Evolutionary conservation across 2,888 invertebrate species (phyloP).

Genomic region (Noctuana brunneofusca): DNA sequence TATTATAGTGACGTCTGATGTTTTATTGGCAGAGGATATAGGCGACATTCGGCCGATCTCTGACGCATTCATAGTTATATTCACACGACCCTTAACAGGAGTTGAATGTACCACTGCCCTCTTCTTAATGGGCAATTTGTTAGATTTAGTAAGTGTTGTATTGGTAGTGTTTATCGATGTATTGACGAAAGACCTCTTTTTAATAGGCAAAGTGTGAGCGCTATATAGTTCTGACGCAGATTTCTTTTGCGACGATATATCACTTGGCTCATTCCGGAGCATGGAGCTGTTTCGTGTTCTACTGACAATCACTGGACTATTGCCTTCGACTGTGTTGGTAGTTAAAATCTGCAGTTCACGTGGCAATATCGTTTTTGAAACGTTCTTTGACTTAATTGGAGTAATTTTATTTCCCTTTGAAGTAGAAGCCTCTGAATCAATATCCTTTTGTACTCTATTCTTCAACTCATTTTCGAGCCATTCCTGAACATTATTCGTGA

Average conservation of each 20-base stretch:
- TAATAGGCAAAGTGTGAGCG: slow-evolving; percentile 59
- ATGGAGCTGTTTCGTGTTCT: slow-evolving; percentile 47
- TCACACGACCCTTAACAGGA: slow-evolving; percentile 55
- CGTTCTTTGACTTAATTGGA: slow-evolving; percentile 26
- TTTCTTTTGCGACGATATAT: slow-evolving; percentile 37
- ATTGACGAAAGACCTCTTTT: slow-evolving; percentile 59
- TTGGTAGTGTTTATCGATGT: slow-evolving; percentile 14
- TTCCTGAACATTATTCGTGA: slow-evolving; percentile 53
- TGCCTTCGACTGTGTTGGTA: slow-evolving; percentile 57
- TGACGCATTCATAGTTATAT: slow-evolving; percentile 48
- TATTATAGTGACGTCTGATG: slow-evolving; percentile 21
- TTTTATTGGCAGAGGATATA: slow-evolving; percentile 45
- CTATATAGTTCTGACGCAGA: slow-evolving; percentile 53
- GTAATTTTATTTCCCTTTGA: slow-evolving; percentile 20
- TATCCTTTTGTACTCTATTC: slow-evolving; percentile 45
- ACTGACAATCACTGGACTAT: slow-evolving; percentile 44
- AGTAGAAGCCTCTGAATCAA: slow-evolving; percentile 7
- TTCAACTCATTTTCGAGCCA: slow-evolving; percentile 60
- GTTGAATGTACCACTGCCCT: slow-evolving; percentile 64
- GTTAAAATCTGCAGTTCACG: slow-evolving; percentile 55
- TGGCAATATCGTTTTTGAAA: slow-evolving; percentile 38
- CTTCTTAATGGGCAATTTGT: slow-evolving; percentile 61
- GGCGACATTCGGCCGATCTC: slow-evolving; percentile 65
- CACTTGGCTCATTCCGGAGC: slow-evolving; percentile 15
- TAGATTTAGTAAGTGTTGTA: slow-evolving; percentile 1